A percentile compares a stretch with the other conserved stretches of the same genome.
These are phyloP conservation scores for Sussaba pulchella DNA, from an alignment of 2,888 invertebrate species.

Conservation along the genomic window DNA sequence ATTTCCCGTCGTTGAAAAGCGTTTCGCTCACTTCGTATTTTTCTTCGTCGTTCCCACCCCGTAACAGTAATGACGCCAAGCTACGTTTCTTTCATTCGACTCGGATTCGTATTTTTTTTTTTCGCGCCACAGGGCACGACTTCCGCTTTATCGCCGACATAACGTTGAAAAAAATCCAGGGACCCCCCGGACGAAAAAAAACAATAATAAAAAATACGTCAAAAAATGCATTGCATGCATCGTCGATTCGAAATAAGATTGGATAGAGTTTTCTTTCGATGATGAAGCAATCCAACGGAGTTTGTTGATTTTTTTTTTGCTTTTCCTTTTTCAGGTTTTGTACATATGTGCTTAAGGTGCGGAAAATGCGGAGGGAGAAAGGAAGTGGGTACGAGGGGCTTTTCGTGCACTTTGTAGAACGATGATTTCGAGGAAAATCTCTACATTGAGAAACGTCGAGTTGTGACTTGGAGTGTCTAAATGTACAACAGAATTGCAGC, in stretches of 20 bases:
- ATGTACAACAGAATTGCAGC: background rate
- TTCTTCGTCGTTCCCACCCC: background rate
- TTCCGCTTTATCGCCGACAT: background rate
- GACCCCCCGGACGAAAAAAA: too few relatives aligned
- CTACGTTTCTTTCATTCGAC: background rate
- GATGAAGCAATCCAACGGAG: conserved; percentile 13
- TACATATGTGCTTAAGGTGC: conserved; percentile 29
- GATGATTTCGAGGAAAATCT: background rate
- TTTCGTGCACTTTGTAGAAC: conserved; percentile 1
- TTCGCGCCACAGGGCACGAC: background rate
- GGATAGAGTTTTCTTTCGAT: conserved; percentile 4
- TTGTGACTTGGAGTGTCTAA: conserved; percentile 7
- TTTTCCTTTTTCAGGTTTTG: background rate
- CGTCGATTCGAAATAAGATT: conserved; percentile 27
- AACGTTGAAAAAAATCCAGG: background rate
- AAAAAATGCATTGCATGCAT: background rate
- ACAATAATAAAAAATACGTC: too few relatives aligned
- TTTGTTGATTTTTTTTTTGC: background rate
- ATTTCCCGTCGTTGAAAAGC: conserved; percentile 15
- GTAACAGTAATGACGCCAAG: conserved; percentile 15
- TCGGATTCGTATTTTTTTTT: background rate
- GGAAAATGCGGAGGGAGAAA: conserved; percentile 2
- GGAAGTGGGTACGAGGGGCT: background rate
- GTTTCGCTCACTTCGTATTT: background rate
- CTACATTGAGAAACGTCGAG: background rate